phyloP scores from a whole-genome alignment of 1,140 invertebrate genomes.

The Drosophila ananassae region DNA sequence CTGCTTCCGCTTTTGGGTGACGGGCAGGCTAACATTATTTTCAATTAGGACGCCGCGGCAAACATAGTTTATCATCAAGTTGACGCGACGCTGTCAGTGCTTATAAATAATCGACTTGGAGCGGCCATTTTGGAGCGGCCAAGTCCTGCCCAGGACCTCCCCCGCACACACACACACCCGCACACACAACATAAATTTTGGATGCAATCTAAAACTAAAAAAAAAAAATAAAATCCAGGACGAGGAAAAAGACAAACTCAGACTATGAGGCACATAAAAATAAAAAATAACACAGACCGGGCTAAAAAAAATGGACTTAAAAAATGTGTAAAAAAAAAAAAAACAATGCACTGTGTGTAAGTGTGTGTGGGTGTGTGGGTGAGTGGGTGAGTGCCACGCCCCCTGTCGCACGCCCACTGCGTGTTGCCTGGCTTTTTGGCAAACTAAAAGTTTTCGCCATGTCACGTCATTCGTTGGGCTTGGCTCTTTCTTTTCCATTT shows the following conservation, averaged over 20 bases:
- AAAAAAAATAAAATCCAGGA: constrained; percentile 26
- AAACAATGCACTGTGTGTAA: constrained; percentile 27
- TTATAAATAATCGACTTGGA: constrained; percentile 80
- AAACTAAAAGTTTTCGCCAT: constrained; percentile 73
- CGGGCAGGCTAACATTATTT: constrained; percentile 68
- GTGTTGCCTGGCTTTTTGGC: constrained; percentile 56
- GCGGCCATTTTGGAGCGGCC: constrained; percentile 65
- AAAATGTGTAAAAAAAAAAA: constrained; percentile 41
- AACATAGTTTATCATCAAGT: constrained; percentile 83
- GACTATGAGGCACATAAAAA: constrained; percentile 66
- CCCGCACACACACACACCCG: constrained; percentile 2
- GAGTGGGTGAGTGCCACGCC: constrained; percentile 54
- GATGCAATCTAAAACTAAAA: constrained; percentile 64
- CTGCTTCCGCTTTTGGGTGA: constrained; percentile 5
- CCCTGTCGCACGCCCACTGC: constrained; percentile 52
- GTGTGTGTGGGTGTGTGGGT: neutral
- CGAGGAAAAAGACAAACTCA: constrained; percentile 40
- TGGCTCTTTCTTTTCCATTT: constrained; percentile 16
- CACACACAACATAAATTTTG: constrained; percentile 81
- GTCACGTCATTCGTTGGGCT: constrained; percentile 73
- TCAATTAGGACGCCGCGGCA: constrained; percentile 78
- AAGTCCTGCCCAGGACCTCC: constrained; percentile 20
- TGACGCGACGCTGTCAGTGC: constrained; percentile 79
- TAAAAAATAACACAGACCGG: constrained; percentile 20
- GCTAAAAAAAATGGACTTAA: constrained; percentile 13